These are phyloP conservation scores for Luperina testacea DNA, from an alignment of 2,888 invertebrate species.

Conservation along the genomic window DNA sequence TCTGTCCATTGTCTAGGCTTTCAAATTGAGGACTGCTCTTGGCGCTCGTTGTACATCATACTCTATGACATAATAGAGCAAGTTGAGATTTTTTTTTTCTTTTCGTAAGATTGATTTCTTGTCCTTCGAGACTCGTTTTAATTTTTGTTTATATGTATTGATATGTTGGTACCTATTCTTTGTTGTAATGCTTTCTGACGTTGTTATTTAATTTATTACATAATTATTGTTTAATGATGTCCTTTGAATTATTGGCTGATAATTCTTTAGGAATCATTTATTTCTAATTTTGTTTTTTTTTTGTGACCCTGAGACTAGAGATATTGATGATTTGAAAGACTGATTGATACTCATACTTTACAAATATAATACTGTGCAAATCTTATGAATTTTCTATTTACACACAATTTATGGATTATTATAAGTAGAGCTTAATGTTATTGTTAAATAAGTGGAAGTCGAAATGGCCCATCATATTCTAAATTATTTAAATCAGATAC, in stretches of 20 bases:
- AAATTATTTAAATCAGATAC: background rate
- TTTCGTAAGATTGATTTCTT: conserved; percentile 38
- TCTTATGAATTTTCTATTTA: background rate
- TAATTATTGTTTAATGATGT: conserved; percentile 54
- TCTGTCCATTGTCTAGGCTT: conserved; percentile 65
- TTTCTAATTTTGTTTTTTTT: background rate
- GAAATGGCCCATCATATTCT: conserved; percentile 57
- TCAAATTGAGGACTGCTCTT: conserved; percentile 42
- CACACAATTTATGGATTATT: background rate
- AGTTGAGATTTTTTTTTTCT: conserved; percentile 36
- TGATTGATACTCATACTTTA: background rate
- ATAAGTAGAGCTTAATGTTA: no score
- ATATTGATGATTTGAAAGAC: background rate
- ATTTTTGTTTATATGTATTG: conserved; percentile 8
- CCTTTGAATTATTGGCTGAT: conserved; percentile 79
- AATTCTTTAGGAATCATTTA: conserved; percentile 72
- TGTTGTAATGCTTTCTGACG: background rate
- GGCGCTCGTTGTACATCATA: conserved; percentile 60
- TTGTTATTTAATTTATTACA: background rate
- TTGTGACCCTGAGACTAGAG: background rate
- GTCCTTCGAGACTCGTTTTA: conserved; percentile 15
- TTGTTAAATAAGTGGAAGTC: background rate
- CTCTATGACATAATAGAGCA: conserved; percentile 43
- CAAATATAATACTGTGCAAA: background rate
- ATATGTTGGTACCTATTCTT: background rate